Evolutionary conservation across 2,888 invertebrate species (phyloP).

Genomic region (Noctua comes): DNA sequence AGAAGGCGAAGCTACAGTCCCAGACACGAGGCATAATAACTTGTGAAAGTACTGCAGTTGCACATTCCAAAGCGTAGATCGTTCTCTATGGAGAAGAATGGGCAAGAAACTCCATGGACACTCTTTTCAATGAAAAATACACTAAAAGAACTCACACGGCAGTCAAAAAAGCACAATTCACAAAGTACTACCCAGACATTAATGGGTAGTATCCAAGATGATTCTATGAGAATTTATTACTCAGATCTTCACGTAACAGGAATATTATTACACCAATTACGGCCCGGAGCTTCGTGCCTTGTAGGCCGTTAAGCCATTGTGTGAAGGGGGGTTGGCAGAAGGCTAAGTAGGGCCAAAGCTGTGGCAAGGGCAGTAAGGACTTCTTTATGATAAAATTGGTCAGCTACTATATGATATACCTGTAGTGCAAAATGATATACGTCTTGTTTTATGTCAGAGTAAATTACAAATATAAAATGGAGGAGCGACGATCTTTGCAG

Average conservation of each 20-base stretch:
- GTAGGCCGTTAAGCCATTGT: constrained; percentile 48
- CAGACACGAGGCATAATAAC: too few species aligned
- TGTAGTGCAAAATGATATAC: too few species aligned
- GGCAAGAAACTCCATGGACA: too few species aligned
- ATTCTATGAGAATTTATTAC: constrained; percentile 66
- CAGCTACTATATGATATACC: too few species aligned
- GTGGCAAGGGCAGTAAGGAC: background rate
- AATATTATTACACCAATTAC: constrained; percentile 68
- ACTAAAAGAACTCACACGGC: constrained; percentile 30
- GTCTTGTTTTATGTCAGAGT: too few species aligned
- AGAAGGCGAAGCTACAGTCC: too few species aligned
- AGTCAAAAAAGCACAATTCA: constrained; percentile 24
- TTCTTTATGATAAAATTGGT: background rate
- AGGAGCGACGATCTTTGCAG: too few species aligned
- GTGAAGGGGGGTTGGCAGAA: constrained; percentile 18
- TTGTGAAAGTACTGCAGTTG: too few species aligned
- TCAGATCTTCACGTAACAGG: constrained; percentile 62
- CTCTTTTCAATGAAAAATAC: background rate
- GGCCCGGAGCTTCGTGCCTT: constrained; percentile 38
- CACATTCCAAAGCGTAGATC: too few species aligned
- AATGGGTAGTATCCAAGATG: constrained; percentile 61
- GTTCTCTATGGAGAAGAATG: too few species aligned
- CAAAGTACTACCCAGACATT: constrained; percentile 35
- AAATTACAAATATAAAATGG: too few species aligned
- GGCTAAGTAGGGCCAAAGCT: background rate